Evolutionary conservation across 2,113 vertebrate species (phyloP), one percentile per base, ranked within the genome.

Genomic region (Corythornis madagascariensis): DNA sequence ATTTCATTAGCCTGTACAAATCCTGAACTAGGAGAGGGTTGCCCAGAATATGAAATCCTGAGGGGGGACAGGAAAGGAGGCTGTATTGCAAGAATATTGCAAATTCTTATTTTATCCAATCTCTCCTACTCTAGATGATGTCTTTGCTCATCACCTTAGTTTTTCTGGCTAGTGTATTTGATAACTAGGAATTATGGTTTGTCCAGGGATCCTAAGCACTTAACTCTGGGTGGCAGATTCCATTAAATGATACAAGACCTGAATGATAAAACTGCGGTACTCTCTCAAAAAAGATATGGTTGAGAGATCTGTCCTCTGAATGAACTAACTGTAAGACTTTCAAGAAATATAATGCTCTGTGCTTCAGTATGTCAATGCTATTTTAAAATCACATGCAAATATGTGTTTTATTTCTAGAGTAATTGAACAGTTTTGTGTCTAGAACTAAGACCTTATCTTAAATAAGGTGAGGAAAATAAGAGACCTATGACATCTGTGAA

Each of bases 211-310:
- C 42, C 10, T 33, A 74, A 45, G n/a, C 57, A 48, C 69, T 57
- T 57, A 66, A 77, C 28, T 77, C 35, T 87, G 38, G 38, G 28
- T 89, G 67, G 80, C 80, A 67, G 67, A 90, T 79, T 90, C 48
- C 31, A 87, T 92, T 92, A 92, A 89, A 73, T 61, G 40, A 91
- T 85, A 79, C 69, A 79, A 85, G 38, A 91, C 64, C 21, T 53
- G 72, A 80, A 88, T 89, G 63, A 52, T 74, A 94, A 83, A 50
- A 60, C 7, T 59, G 65, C 65, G 17, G 22, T 70, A 38, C 57
- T 88, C 60, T 59, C n/a, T 86, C 31, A 71, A 24, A 20, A 43
- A 43, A 86, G 25, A 88, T 73, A 73, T 7, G 13, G 14, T 29
- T 71, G 52, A 86, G 9, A 76, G 13, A 79, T 76, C n/a, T 56